phyloP scores from a whole-genome alignment of 1,140 invertebrate genomes.

The Tribolium madens region DNA sequence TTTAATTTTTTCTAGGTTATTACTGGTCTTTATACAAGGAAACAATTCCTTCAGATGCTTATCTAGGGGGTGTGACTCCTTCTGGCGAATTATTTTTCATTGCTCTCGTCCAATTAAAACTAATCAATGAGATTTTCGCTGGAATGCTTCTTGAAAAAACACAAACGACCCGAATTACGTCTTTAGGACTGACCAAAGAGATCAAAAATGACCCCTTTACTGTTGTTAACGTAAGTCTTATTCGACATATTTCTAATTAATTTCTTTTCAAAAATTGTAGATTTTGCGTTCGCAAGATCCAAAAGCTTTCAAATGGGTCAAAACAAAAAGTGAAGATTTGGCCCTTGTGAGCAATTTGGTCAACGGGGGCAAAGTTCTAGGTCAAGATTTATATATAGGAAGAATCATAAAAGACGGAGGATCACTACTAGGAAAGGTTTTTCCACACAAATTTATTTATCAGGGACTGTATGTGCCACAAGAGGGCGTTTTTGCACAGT shows the following conservation, averaged over 20 bases:
- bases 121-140: conserved; percentile 11
- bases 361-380: conserved; percentile 18
- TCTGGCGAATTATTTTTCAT: conserved; percentile 8
- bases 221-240: background rate
- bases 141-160: background rate
- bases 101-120: conserved; percentile 4
- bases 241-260: background rate
- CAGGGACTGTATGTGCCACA: conserved; percentile 22
- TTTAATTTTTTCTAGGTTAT: conserved; percentile 16
- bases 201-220: conserved; percentile 22
- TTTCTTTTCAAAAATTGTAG: background rate
- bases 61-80: background rate
- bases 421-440: conserved; percentile 29
- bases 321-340: conserved; percentile 37
- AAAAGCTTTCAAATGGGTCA: conserved; percentile 4
- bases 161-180: background rate
- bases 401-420: conserved; percentile 6
- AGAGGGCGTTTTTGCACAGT: background rate
- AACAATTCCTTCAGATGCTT: background rate
- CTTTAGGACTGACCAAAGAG: background rate
- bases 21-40: conserved; percentile 32
- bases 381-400: conserved; percentile 31
- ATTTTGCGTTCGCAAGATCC: conserved; percentile 11
- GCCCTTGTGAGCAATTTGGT: conserved; percentile 16
- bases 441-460: conserved; percentile 34